Conservation (phyloP, 2,888 invertebrate genomes). For the Oligia fasciuncula region DNA sequence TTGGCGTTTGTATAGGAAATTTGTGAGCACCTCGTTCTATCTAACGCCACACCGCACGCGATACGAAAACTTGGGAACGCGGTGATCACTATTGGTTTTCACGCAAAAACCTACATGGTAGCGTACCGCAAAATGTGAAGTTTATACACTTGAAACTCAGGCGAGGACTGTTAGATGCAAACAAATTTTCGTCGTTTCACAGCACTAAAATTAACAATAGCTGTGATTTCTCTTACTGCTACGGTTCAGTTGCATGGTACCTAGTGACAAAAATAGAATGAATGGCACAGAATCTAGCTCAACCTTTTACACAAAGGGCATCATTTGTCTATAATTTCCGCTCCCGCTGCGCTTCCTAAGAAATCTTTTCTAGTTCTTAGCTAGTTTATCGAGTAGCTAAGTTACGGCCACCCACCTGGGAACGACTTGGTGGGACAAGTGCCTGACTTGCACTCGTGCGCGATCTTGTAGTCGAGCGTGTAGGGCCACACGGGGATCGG, state of each 20-base stretch:
- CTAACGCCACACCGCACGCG: constrained; percentile 33
- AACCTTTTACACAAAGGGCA: constrained; percentile 16
- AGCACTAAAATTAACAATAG: constrained; percentile 21
- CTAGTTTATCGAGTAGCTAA: constrained; percentile 51
- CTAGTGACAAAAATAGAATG: background rate
- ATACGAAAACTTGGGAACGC: constrained; percentile 31
- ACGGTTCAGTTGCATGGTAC: background rate
- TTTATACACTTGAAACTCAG: background rate
- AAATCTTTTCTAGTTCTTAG: constrained; percentile 54
- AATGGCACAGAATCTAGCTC: constrained; percentile 3
- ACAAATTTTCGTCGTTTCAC: background rate
- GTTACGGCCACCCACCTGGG: constrained; percentile 91
- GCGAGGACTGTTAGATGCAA: background rate
- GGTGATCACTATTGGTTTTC: constrained; percentile 23
- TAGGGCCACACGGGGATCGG: constrained; percentile 97
- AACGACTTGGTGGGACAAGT: constrained; percentile 97
- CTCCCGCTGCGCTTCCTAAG: constrained; percentile 23
- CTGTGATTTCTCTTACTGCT: constrained; percentile 8
- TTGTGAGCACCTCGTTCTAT: constrained; percentile 27
- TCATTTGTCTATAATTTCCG: constrained; percentile 23
- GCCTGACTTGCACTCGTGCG: constrained; percentile 97
- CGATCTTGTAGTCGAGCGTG: constrained; percentile 97
- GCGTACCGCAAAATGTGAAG: background rate
- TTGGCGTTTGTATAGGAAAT: constrained; percentile 31
- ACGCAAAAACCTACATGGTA: constrained; percentile 4